Base-by-base conservation (phyloP, 2,888 invertebrate genomes). In the Chymomyza amoena region DNA sequence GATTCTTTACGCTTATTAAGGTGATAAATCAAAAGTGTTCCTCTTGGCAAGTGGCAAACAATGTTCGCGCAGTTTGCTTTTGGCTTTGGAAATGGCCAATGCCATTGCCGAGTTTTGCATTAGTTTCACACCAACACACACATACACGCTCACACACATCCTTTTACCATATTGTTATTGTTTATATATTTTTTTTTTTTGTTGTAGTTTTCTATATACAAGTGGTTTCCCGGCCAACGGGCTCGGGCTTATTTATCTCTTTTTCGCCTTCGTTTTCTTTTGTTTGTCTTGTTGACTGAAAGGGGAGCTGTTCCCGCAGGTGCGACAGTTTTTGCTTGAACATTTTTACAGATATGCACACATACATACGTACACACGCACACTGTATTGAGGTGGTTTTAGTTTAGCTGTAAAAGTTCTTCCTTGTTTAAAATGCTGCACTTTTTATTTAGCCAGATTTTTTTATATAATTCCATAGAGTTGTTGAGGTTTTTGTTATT, bases 1-100 rank as follows among this genome's bases (percentile, higher is more conserved):
- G 87, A 88, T 84, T 81, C 82, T 74, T 82, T 79, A 72, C 78
- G 89, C 79, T 88, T 86, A 86, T 89, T 87, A 86, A 78, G 89
- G 89, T 84, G 88, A 86, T 86, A 89, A 86, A 86, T 86, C 86
- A 86, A 89, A 87, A 83, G 79, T 72, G 60, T 66, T 70, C 64
- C 16, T 45, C 54, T 61, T 45, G 39, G 13, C 39, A 45, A 45
- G 25, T 32, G 51, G 20, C 54, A 39, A 16, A 13, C n/a, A 32
- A 16, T 36, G 64, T 32, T 52, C 28, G 18, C 18, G 15, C 57
- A 50, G 15, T 65, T 65, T 65, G n/a, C 32, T 61, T 62, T 56
- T 59, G 39, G 50, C 45, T 39, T 65, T 67, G 56, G 4, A 7
- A 61, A 62, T 45, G 5, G 56, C 9, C n/a, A 61, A 62, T 45